phyloP scores from a whole-genome alignment of 2,888 invertebrate species.

The Callyntrura guangdongensis region DNA sequence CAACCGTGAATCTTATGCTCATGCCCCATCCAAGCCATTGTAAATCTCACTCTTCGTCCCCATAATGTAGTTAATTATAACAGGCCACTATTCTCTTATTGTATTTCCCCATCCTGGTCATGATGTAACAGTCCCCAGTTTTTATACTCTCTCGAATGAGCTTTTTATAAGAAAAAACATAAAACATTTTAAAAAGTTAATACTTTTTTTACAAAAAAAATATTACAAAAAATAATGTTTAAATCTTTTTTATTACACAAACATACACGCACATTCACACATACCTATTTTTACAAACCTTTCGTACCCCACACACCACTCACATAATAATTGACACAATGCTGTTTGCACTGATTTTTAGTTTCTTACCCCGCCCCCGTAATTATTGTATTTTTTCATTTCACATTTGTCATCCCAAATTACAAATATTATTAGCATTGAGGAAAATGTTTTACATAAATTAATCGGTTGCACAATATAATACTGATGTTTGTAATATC shows the following conservation, averaged over 20 bases:
- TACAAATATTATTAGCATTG: slow-evolving; percentile 18
- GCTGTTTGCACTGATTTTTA: neutral
- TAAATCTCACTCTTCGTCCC: slow-evolving; percentile 26
- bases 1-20: slow-evolving; percentile 71
- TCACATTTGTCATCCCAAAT: slow-evolving; percentile 25
- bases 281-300: no score
- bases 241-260: neutral
- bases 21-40: slow-evolving; percentile 74
- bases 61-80: neutral
- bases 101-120: neutral
- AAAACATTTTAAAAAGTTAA: slow-evolving; percentile 33
- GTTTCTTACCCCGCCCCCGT: neutral
- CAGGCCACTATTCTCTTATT: slow-evolving; percentile 2
- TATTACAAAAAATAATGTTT: neutral
- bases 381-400: neutral
- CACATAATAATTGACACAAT: no score
- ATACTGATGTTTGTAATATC: neutral
- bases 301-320: neutral
- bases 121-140: neutral
- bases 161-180: slow-evolving; percentile 56
- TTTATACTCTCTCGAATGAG: slow-evolving; percentile 46
- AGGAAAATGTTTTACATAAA: slow-evolving; percentile 16
- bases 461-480: slow-evolving; percentile 60
- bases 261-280: no score
- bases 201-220: slow-evolving; percentile 18